These are phyloP conservation scores for Parasteatoda tepidariorum DNA, from an alignment of 1,140 invertebrate species.

Conservation along the genomic window DNA sequence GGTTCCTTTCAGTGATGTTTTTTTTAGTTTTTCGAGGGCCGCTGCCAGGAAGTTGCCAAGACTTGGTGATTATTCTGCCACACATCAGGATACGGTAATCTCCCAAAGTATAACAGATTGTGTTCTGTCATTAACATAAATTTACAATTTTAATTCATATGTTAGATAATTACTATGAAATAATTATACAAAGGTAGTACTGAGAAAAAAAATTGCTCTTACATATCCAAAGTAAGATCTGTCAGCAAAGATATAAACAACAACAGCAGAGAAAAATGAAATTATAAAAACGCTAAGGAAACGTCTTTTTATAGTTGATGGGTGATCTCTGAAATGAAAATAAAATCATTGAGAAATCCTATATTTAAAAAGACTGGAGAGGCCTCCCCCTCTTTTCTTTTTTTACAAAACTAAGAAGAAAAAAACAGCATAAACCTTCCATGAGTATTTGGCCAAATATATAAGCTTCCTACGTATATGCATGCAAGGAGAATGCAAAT, in stretches of 20 bases:
- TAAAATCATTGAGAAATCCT: background rate
- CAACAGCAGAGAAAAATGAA: constrained; percentile 40
- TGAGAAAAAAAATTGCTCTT: no score
- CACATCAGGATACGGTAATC: no score
- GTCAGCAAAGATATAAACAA: constrained; percentile 49
- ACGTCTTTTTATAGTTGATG: constrained; percentile 41
- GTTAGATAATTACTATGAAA: no score
- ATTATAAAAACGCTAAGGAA: constrained; percentile 45
- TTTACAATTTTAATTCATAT: no score
- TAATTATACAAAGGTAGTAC: no score
- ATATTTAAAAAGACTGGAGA: background rate
- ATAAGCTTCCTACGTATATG: constrained; percentile 83
- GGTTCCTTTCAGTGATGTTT: no score
- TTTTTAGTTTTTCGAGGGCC: no score
- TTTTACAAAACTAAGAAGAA: background rate
- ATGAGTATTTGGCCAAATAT: constrained; percentile 80
- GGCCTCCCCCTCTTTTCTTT: background rate
- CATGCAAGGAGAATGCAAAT: constrained; percentile 79
- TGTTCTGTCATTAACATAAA: no score
- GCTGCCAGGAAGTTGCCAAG: no score
- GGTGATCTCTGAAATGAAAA: constrained; percentile 44
- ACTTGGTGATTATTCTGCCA: no score
- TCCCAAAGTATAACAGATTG: no score
- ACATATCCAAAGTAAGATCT: constrained; percentile 49
- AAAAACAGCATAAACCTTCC: constrained; percentile 60